Conservation (phyloP, 2,797 vertebrate genomes). For the Eulemur coronatus region DNA sequence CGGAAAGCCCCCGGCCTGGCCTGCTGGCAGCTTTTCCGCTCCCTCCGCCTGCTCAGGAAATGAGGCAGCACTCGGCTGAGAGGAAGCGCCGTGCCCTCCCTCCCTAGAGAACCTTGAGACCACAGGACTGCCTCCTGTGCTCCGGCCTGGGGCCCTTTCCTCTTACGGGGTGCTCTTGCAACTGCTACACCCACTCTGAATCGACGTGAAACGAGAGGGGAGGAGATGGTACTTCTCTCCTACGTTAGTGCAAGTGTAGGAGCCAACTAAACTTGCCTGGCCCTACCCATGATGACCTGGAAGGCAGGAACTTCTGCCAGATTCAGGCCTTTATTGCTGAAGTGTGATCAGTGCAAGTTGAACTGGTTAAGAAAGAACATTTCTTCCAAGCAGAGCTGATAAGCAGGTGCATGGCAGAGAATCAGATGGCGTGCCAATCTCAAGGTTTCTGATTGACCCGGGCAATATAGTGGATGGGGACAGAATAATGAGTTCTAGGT, state of each 20-base stretch:
- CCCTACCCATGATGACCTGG: background rate
- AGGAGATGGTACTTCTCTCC: background rate
- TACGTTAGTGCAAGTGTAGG: background rate
- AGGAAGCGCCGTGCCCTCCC: conserved; percentile 74
- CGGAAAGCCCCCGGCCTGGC: conserved; percentile 68
- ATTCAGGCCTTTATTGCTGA: background rate
- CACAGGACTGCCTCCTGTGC: conserved; percentile 52
- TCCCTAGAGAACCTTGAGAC: conserved; percentile 61
- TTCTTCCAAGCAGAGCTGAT: conserved; percentile 31
- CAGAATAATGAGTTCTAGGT: background rate
- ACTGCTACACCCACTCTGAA: background rate
- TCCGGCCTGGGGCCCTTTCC: conserved; percentile 45
- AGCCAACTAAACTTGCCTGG: background rate
- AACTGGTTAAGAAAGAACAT: conserved; percentile 3
- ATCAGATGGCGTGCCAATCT: background rate
- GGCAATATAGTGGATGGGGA: background rate
- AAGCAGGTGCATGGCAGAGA: background rate
- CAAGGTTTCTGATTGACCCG: conserved; percentile 28
- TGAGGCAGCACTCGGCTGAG: conserved; percentile 72
- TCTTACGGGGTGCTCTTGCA: background rate
- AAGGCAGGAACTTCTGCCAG: conserved; percentile 39
- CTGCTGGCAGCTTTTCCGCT: conserved; percentile 69
- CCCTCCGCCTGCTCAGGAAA: conserved; percentile 76
- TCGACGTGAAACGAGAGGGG: background rate
- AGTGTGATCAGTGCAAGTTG: conserved; percentile 6